These are phyloP conservation scores for Perodicticus potto DNA, from an alignment of 2,797 vertebrate genomes.

Conservation along the genomic window DNA sequence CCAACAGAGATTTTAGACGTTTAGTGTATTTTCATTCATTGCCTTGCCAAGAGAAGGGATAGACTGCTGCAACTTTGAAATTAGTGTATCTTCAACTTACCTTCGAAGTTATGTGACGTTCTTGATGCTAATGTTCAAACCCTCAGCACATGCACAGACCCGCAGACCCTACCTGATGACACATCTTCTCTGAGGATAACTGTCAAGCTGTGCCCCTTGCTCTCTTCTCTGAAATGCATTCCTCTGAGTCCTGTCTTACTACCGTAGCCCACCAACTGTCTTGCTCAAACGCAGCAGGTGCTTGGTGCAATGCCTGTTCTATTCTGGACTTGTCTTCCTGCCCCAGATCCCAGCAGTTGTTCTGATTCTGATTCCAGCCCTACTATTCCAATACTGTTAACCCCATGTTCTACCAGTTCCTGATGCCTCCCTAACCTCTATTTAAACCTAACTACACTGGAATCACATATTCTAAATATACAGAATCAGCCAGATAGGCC, in stretches of 20 bases:
- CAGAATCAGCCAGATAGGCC: not conserved
- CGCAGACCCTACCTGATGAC: not conserved
- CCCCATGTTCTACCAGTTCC: not conserved
- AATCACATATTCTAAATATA: not conserved
- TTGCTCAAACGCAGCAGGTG: not conserved
- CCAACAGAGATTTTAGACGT: not conserved
- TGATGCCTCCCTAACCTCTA: not conserved
- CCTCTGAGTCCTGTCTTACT: not conserved
- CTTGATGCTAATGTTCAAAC: not conserved
- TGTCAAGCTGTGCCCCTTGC: not conserved
- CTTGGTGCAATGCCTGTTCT: not conserved
- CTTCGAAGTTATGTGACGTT: not conserved
- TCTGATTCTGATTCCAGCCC: not conserved
- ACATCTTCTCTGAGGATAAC: not conserved
- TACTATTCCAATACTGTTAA: not conserved
- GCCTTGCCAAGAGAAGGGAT: not conserved
- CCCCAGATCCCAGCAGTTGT: conserved; percentile 25
- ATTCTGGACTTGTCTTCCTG: conserved; percentile 43
- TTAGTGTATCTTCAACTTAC: not conserved
- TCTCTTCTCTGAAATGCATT: not conserved
- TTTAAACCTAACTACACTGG: not conserved
- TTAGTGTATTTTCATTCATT: not conserved
- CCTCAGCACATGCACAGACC: not conserved
- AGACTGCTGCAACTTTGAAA: not conserved
- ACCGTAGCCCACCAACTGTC: not conserved